Conservation (phyloP, 2,797 vertebrate species). For the Cetoscarus ocellatus region DNA sequence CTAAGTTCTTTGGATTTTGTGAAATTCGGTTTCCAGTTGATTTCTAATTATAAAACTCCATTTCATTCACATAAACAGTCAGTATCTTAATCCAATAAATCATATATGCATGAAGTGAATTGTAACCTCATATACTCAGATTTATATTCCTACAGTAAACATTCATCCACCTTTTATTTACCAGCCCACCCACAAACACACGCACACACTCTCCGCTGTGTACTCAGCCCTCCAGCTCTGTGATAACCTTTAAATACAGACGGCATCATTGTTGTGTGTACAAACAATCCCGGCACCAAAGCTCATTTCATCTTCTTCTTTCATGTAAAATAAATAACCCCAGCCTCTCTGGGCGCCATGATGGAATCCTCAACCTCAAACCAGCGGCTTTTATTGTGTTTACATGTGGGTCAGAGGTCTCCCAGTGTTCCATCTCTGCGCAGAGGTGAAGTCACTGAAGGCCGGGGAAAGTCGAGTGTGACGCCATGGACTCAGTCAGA, state of each 20-base stretch:
- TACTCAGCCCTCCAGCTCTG: constrained; percentile 11
- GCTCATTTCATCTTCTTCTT: constrained; percentile 16
- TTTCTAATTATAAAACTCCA: no score
- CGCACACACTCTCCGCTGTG: not conserved
- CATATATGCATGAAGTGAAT: not conserved
- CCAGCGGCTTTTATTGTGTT: not conserved
- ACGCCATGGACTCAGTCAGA: constrained; percentile 9
- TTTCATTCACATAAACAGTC: no score
- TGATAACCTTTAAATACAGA: constrained; percentile 32
- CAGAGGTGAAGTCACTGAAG: constrained; percentile 1
- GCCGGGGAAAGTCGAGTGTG: not conserved
- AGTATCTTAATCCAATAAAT: not conserved
- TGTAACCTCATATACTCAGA: not conserved
- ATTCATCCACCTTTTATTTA: not conserved
- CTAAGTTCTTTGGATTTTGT: no score
- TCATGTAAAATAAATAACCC: constrained; percentile 10
- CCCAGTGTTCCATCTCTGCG: not conserved
- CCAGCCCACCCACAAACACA: not conserved
- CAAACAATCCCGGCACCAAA: not conserved
- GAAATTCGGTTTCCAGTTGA: no score
- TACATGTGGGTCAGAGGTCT: not conserved
- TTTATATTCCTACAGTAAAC: not conserved
- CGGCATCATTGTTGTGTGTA: not conserved
- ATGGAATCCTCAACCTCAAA: constrained; percentile 2
- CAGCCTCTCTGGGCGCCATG: not conserved